phyloP scores from a whole-genome alignment of 2,888 invertebrate genomes.

The Drosophila nigricruria region DNA sequence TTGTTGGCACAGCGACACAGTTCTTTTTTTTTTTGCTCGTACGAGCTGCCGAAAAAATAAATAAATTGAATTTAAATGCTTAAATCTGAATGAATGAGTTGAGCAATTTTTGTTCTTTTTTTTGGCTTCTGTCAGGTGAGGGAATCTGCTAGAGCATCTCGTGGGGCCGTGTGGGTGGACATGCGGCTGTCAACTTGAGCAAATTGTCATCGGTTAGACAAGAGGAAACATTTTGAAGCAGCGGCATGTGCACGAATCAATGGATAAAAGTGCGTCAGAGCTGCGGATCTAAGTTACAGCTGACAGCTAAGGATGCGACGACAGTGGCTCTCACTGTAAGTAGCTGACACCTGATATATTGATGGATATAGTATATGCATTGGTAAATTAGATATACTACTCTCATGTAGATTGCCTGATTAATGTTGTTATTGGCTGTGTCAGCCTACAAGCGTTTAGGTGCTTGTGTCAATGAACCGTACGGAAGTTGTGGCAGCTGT shows the following conservation, averaged over 20 bases:
- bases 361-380: not conserved
- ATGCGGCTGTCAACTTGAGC: conserved; percentile 62
- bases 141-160: conserved; percentile 19
- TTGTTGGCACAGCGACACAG: conserved; percentile 73
- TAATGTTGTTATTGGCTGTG: conserved; percentile 37
- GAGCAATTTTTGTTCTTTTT: conserved; percentile 21
- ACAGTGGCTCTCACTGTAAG: conserved; percentile 11
- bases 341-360: conserved; percentile 43
- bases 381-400: not conserved
- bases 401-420: conserved; percentile 34
- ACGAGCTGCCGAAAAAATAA: conserved; percentile 40
- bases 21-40: conserved; percentile 15
- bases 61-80: conserved; percentile 70
- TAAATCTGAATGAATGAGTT: conserved; percentile 41
- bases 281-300: not conserved
- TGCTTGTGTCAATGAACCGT: conserved; percentile 65
- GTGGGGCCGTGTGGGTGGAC: conserved; percentile 65
- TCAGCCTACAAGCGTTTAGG: conserved; percentile 46
- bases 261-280: conserved; percentile 50
- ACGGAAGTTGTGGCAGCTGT: conserved; percentile 61
- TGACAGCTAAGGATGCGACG: conserved; percentile 34
- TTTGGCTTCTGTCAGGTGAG: conserved; percentile 40
- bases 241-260: conserved; percentile 23
- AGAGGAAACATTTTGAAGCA: conserved; percentile 60
- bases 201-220: conserved; percentile 65